Evolutionary conservation across 2,888 invertebrate genomes (phyloP).

Genomic region (Drosophila dives): DNA sequence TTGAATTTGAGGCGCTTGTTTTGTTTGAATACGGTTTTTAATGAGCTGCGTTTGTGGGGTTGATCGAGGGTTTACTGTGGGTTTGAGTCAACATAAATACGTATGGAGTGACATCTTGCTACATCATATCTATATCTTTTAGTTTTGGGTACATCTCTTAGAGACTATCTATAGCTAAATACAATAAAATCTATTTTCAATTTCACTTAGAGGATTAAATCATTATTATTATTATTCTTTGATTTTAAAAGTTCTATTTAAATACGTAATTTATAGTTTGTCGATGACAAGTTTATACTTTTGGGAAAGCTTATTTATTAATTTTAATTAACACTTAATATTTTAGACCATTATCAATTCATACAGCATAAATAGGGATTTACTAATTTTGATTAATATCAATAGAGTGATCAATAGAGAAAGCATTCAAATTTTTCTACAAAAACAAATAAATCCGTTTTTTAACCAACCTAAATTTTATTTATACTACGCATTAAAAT

Average conservation of each 20-base stretch:
- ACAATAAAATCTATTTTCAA: not conserved
- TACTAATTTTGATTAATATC: no score
- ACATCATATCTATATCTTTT: not conserved
- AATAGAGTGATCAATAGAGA: no score
- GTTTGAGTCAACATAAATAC: slow-evolving; percentile 22
- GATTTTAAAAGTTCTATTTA: not conserved
- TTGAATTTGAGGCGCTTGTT: slow-evolving; percentile 65
- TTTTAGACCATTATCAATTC: not conserved
- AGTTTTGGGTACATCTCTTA: not conserved
- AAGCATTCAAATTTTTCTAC: not conserved
- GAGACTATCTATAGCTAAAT: not conserved
- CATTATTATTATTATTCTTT: not conserved
- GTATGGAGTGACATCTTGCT: slow-evolving; percentile 1
- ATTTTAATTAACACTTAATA: not conserved
- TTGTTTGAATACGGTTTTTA: slow-evolving; percentile 38
- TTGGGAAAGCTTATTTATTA: not conserved
- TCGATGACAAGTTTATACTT: not conserved
- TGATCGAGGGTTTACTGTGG: slow-evolving; percentile 62
- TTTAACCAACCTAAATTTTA: not conserved
- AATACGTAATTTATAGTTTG: not conserved
- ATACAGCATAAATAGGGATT: no score
- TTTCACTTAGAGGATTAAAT: not conserved
- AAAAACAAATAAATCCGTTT: not conserved
- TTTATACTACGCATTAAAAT: slow-evolving; percentile 61
- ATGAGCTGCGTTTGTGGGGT: slow-evolving; percentile 47